Percentiles rank a stretch among this genome's conserved stretches.
These are phyloP conservation scores for Nothobranchius furzeri DNA, from an alignment of 2,113 vertebrate genomes.

Conservation along the genomic window DNA sequence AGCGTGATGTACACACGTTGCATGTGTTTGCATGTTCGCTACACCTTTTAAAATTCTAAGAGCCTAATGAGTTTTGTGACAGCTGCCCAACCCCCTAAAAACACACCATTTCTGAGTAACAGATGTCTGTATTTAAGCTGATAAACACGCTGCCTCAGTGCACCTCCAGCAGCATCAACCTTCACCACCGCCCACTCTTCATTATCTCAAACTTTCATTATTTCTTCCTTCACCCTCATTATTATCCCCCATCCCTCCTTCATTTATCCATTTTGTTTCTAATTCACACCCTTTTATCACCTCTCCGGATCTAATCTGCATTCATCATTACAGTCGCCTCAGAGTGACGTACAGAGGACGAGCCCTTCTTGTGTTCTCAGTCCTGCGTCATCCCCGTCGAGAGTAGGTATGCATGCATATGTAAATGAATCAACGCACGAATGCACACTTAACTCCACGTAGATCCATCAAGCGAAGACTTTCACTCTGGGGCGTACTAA, in stretches of 20 bases:
- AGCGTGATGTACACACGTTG: constrained; percentile 16
- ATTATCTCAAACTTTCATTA: constrained; percentile 82
- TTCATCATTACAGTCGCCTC: constrained; percentile 61
- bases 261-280: constrained; percentile 70
- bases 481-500: constrained; percentile 47
- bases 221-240: constrained; percentile 37
- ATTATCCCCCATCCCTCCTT: constrained; percentile 20
- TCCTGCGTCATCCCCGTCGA: constrained; percentile 11
- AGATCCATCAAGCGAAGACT: constrained; percentile 58
- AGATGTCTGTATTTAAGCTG: constrained; percentile 83
- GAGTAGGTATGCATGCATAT: constrained; percentile 57
- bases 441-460: constrained; percentile 48
- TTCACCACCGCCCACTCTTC: constrained; percentile 56
- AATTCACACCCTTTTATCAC: constrained; percentile 75
- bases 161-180: constrained; percentile 53
- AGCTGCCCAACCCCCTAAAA: constrained; percentile 41
- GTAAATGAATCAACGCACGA: constrained; percentile 58
- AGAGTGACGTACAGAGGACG: constrained; percentile 52
- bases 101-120: constrained; percentile 65
- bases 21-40: constrained; percentile 23
- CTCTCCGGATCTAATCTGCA: constrained; percentile 67
- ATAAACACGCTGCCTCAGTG: constrained; percentile 74
- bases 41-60: constrained; percentile 41
- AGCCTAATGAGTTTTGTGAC: constrained; percentile 48
- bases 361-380: constrained; percentile 24